Evolutionary conservation across 2,888 invertebrate species (phyloP), one percentile per base, ranked within the genome.

Genomic region (Carterocephalus palaemon): DNA sequence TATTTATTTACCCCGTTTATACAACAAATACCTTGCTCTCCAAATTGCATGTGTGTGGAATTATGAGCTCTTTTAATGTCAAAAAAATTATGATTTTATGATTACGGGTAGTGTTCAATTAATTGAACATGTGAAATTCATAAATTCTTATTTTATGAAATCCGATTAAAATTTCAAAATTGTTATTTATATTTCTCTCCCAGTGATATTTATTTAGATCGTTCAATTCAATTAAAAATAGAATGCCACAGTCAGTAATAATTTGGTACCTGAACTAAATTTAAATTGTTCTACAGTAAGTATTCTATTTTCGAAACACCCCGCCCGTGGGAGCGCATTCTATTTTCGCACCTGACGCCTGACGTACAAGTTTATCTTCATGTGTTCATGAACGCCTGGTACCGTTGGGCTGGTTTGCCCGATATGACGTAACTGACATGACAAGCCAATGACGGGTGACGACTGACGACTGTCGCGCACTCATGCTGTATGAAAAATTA

Each of bases 271-370:
- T 32, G 38, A 33, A 37, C 24, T 24, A 41, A 38, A 42, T 46
- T 29, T 39, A 46, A 40, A 36, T 33, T 34, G 40, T 41, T 29
- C 36, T 10, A 52, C 53, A 40, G 38, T 47, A 36, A 40, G 38
- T 47, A 36, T 32, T 43, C 71, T 82, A 81, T 83, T 81, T 80
- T 51, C 47, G 72, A 67, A 48, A n/a, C n/a, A n/a, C n/a, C n/a
- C n/a, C 54, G 60, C 51, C 54, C 66, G 70, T 65, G 76, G 75
- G 73, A 72, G 78, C 61, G 52, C 53, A 67, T 70, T 82, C 81
- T 84, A 84, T 83, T 83, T 81, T 64, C 62, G 68, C 71, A 73
- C 70, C 75, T 70, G 70, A 62, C 51, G 55, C n/a, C n/a, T n/a
- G 64, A 53, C 46, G 38, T 19, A 47, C 57, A n/a, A n/a, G 26